These are phyloP conservation scores for Plagodis pulveraria DNA, from an alignment of 2,888 invertebrate genomes.

Conservation along the genomic window DNA sequence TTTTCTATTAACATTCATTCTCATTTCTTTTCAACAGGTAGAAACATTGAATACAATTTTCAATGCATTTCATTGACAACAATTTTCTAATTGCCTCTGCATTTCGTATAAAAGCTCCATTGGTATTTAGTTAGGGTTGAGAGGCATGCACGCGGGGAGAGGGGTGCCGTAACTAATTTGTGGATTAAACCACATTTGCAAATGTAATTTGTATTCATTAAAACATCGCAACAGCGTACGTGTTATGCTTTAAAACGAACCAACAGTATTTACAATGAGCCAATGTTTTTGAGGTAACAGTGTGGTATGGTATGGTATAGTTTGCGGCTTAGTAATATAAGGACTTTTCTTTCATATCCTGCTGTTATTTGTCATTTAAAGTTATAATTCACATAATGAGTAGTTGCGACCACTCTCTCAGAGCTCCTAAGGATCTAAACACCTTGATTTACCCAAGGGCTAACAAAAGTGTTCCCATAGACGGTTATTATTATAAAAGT, in stretches of 20 bases:
- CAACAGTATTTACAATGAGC: constrained; percentile 28
- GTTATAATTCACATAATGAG: too few relatives aligned
- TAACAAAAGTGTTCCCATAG: too few relatives aligned
- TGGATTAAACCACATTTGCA: constrained; percentile 82
- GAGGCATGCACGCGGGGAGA: constrained; percentile 32
- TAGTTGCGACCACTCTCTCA: too few relatives aligned
- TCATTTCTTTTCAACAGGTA: too few relatives aligned
- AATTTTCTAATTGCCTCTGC: constrained; percentile 17
- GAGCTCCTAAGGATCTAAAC: too few relatives aligned
- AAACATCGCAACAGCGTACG: constrained; percentile 62
- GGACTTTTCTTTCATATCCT: too few relatives aligned
- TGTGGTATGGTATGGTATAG: constrained; percentile 22
- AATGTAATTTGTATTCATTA: constrained; percentile 83
- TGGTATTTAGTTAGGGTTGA: constrained; percentile 35
- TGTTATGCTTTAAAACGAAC: constrained; percentile 56
- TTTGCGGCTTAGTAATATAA: too few relatives aligned
- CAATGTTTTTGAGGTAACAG: constrained; percentile 39
- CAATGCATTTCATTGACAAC: constrained; percentile 11
- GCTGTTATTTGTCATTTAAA: too few relatives aligned
- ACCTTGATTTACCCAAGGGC: too few relatives aligned
- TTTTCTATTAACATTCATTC: too few relatives aligned
- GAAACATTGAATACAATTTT: not conserved
- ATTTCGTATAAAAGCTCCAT: constrained; percentile 16
- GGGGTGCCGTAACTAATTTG: constrained; percentile 73
- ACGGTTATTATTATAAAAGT: too few relatives aligned